Evolutionary conservation across 2,113 vertebrate species (phyloP), one percentile per base, ranked within the genome.

Genomic region (Willisornis vidua): DNA sequence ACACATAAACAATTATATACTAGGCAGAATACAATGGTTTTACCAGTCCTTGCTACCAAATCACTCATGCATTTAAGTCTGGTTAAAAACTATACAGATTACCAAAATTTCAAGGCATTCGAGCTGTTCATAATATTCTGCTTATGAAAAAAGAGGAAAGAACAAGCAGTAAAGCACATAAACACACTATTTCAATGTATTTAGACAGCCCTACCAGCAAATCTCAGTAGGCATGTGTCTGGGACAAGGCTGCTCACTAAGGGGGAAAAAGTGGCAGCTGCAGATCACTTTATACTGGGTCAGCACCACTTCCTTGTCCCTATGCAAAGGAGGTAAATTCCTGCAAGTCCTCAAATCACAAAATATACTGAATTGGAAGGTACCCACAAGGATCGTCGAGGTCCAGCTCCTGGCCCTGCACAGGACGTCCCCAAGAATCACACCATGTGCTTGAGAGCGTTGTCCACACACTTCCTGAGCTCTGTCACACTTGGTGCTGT

Each of bases 221-320:
- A 43, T 28, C 39, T 49, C 45, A 72, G 61, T 57, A 75, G 48
- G 39, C 13, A 23, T 7, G 49, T 0, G 0, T 29, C 39, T 73
- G 70, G 55, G 33, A 77, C 0, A 0, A 77, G 63, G 14, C 15
- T 73, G 62, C 12, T 76, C 49, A 23, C 20, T 48, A 26, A 61
- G 23, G 41, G 37, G n/a, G 35, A 5, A 10, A 65, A 65, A 37
- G 45, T 2, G 7, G 13, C 0, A 0, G 33, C 35, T 0, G 1
- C 0, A 63, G 23, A 63, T 7, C 9, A 19, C 17, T 7, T 72
- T 17, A 3, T 3, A 12, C 20, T 63, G 15, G 13, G 31, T 23
- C 71, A 57, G 24, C 57, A 55, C 5, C 0, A 0, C 25, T 22
- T 82, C 43, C 54, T 46, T 58, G 7, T 4, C 6, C 15, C 9